Base-by-base conservation (phyloP, 2,888 invertebrate genomes). In the Chironomus riparius region DNA sequence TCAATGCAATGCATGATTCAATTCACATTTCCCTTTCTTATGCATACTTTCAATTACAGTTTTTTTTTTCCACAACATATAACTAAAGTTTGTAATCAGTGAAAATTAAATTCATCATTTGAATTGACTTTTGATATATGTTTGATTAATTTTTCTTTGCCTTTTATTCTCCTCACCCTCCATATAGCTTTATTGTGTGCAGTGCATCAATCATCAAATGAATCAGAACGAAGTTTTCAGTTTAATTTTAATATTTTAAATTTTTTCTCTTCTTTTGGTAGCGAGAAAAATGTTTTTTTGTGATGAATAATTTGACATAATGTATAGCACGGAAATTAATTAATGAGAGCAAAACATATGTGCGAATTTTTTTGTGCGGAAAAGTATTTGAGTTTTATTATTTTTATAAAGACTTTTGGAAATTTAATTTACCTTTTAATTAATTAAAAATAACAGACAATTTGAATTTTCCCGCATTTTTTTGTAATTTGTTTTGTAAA, bases 51-150 rank as follows among this genome's bases (percentile, higher is more conserved):
- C 28, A 28, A 28, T 28, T 38, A 38, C 38, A 38, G 38, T 50
- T 15, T 15, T 56, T n/a, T 50, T 56, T 56, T 56, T 15, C 56
- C 56, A 56, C 24, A 21, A 24, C 13, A 24, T 65, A 24, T 21
- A 65, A 65, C 24, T 13, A 38, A 38, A 38, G 38, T 38, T 38
- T 65, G 65, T 65, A 65, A 65, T 65, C 65, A 65, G 65, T 65
- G 21, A 21, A 65, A 65, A 65, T 65, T 65, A 65, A 65, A 65
- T 65, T 65, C 65, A 65, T 65, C 65, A 65, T 65, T 18, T 65
- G 65, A 65, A 65, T 65, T 24, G 24, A 65, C 65, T 65, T 65
- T 24, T 65, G 22, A 65, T 65, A 24, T 65, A 24, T 65, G 65
- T 65, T 65, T 65, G 65, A 65, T 65, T 65, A 65, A 65, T 65